Evolutionary conservation across 2,113 vertebrate genomes (phyloP), one percentile per base, ranked within the genome.

Genomic region (Gymnobelideus leadbeateri): DNA sequence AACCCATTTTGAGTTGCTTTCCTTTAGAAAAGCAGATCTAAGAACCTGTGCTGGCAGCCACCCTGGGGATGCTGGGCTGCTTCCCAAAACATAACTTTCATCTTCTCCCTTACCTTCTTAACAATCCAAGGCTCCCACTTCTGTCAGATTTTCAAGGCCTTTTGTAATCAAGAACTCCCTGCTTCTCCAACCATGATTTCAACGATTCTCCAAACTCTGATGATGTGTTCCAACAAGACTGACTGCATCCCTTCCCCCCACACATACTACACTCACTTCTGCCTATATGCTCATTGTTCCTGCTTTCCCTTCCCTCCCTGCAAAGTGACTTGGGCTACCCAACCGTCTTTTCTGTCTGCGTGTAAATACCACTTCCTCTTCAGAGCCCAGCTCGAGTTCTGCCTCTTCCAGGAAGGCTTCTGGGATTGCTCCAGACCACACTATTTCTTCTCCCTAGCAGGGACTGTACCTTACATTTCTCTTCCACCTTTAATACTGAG

Each of bases 31-130:
- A n/a, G n/a, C n/a, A n/a, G n/a, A n/a, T n/a, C n/a, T n/a, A n/a
- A n/a, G n/a, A n/a, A n/a, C n/a, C n/a, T n/a, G n/a, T n/a, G n/a
- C n/a, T n/a, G n/a, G n/a, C n/a, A n/a, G n/a, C n/a, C n/a, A n/a
- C n/a, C n/a, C n/a, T n/a, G n/a, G n/a, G n/a, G n/a, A n/a, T n/a
- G n/a, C n/a, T n/a, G n/a, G n/a, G n/a, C n/a, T n/a, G n/a, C n/a
- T n/a, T 84, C 93, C 94, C 94, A 95, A 94, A 96, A 96, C 43
- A 89, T 93, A 68, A 89, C 90, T 97, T 94, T 92, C 89, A 90
- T 9, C 97, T 89, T 94, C 89, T 97, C 94, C 96, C 91, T 93
- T 52, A 93, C 92, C 95, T 96, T 89, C 95, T 84, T 84, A 84
- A 50, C 96, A 96, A 93, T 94, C 93, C 93, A 96, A 94, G 19